These are phyloP conservation scores for Papilio polyxenes DNA, from an alignment of 1,140 invertebrate genomes.

Conservation along the genomic window DNA sequence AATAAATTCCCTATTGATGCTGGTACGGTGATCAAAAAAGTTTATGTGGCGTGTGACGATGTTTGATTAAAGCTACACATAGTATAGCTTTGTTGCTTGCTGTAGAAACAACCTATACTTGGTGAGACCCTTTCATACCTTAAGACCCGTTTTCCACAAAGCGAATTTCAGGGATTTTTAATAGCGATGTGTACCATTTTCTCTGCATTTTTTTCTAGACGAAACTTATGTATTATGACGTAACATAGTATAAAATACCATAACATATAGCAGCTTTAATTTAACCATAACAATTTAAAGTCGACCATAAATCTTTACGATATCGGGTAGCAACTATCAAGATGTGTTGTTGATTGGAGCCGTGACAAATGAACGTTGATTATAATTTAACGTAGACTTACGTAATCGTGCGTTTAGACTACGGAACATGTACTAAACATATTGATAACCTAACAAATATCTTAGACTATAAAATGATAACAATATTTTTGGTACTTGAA, in stretches of 20 bases:
- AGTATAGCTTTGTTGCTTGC: neutral
- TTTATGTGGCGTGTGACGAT: neutral
- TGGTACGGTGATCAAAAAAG: neutral
- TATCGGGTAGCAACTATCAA: neutral
- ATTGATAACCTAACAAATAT: no score
- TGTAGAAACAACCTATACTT: neutral
- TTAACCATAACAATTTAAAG: slow-evolving; percentile 4
- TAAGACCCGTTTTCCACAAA: no score
- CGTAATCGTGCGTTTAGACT: neutral
- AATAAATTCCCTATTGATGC: neutral
- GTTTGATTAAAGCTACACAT: neutral
- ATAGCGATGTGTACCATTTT: no score
- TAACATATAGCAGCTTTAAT: neutral
- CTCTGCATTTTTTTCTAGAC: no score
- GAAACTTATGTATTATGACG: no score
- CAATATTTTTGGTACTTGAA: no score
- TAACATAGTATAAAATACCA: neutral
- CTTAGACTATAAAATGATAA: no score
- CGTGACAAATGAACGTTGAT: neutral
- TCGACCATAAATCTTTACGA: neutral
- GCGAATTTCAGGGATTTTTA: no score
- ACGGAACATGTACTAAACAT: neutral
- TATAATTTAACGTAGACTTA: neutral
- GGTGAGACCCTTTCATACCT: neutral
- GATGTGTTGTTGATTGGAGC: slow-evolving; percentile 8